Evolutionary conservation across 2,888 invertebrate species (phyloP), one percentile per base, ranked within the genome.

Genomic region (Diarsia rubi): DNA sequence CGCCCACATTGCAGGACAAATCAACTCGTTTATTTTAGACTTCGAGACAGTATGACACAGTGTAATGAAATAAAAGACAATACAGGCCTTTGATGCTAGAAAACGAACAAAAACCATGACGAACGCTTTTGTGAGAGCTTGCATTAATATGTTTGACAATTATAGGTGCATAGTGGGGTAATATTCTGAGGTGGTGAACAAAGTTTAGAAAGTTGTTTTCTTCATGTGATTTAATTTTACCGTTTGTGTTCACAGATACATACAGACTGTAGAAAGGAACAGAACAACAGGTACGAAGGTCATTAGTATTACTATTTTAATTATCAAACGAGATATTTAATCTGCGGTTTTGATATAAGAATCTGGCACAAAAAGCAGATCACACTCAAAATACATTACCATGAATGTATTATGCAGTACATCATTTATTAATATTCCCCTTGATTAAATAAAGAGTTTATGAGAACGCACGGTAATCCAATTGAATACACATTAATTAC

Each of bases 11-110:
- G 83, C 84, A 76, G 79, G 78, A 81, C 88, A 79, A 88, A 90
- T 90, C 85, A 84, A 82, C 70, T 79, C 69, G 75, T 78, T 88
- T 81, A 88, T 86, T 89, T 86, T 77, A 82, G 81, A 73, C 59
- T 70, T 14, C 73, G 78, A 37, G 45, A 68, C 78, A 81, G 82
- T 85, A 87, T 87, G 88, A 88, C 79, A 85, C 88, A 85, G 86
- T 88, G 86, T 89, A 89, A 88, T 90, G 83, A 91, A 88, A 86
- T 87, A 87, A 87, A 88, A 84, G 85, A 88, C 87, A 86, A 86
- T 82, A 62, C 74, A 42, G 21, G 64, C 78, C 92, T 92, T 92
- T 92, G 92, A 92, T 92, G 90, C 83, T 76, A 70, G 72, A 75
- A 88, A 86, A 87, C 74, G 88, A 90, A 90, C 89, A 90, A 91